These are phyloP conservation scores for Podarcis cretensis DNA, from an alignment of 2,113 vertebrate species.

Conservation along the genomic window DNA sequence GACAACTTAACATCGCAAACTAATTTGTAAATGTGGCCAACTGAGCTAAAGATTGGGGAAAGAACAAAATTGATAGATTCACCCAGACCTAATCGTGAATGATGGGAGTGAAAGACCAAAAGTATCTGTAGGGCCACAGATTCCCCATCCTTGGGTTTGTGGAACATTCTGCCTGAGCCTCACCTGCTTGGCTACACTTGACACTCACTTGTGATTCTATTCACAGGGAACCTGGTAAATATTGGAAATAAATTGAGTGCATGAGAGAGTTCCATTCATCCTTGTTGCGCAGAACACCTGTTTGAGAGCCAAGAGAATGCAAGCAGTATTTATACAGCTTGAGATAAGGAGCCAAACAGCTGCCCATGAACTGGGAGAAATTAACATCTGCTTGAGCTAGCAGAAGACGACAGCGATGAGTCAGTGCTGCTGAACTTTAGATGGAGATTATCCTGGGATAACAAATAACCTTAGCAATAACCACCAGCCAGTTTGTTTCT, in stretches of 20 bases:
- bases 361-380: neutral
- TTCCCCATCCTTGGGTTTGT: too few species aligned
- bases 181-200: too few species aligned
- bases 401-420: neutral
- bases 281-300: neutral
- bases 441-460: slow-evolving; percentile 8
- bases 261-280: neutral
- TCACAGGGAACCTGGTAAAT: neutral
- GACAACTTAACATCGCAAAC: too few species aligned
- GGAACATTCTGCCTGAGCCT: too few species aligned
- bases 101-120: too few species aligned
- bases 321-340: neutral
- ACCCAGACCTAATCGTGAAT: too few species aligned
- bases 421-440: neutral
- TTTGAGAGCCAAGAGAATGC: neutral
- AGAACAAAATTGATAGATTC: too few species aligned
- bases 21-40: too few species aligned
- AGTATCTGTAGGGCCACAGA: too few species aligned
- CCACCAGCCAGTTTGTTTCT: neutral
- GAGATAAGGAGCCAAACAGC: neutral
- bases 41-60: too few species aligned
- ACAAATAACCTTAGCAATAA: neutral
- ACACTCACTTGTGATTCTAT: neutral
- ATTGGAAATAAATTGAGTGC: neutral
- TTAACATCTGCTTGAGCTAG: neutral